phyloP scores from a whole-genome alignment of 92 coral and sea anemone genomes.

The Siderastrea radians region DNA sequence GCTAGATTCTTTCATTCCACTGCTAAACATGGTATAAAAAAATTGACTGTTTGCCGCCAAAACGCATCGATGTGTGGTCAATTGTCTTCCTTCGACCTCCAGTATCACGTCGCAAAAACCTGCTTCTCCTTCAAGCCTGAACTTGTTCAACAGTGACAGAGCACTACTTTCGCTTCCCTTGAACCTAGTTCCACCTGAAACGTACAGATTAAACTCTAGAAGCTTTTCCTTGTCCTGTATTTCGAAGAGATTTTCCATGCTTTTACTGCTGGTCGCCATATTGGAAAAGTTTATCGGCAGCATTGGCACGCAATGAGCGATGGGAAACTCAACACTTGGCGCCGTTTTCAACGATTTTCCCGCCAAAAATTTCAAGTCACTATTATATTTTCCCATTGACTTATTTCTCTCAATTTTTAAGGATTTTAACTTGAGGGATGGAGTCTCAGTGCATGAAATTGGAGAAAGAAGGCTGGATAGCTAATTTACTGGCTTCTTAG shows the following conservation, averaged over 20 bases:
- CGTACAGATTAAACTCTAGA: constrained; percentile 25
- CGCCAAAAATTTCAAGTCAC: constrained; percentile 12
- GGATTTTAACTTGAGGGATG: too few species aligned
- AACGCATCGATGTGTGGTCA: constrained; percentile 83
- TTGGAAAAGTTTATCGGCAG: background rate
- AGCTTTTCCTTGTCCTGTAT: constrained; percentile 73
- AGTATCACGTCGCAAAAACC: constrained; percentile 90
- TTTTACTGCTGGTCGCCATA: constrained; percentile 63
- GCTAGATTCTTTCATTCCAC: constrained; percentile 87
- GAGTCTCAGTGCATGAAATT: too few species aligned
- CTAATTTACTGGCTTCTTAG: too few species aligned
- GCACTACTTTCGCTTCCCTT: constrained; percentile 58
- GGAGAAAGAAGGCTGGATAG: too few species aligned
- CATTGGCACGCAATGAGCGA: constrained; percentile 12
- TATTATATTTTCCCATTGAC: background rate
- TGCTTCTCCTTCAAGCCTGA: constrained; percentile 82
- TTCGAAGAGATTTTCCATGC: constrained; percentile 59
- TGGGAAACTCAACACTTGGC: background rate
- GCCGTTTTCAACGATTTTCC: constrained; percentile 23
- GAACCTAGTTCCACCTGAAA: constrained; percentile 70
- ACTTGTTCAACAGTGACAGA: constrained; percentile 62
- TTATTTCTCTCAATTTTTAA: too few species aligned
- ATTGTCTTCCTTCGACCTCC: constrained; percentile 75
- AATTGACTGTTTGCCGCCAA: constrained; percentile 91
- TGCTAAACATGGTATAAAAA: constrained; percentile 84